Evolutionary conservation across 92 coral and sea anemone species (phyloP), one percentile per base, ranked within the genome.

Genomic region (Parazoanthus swiftii): DNA sequence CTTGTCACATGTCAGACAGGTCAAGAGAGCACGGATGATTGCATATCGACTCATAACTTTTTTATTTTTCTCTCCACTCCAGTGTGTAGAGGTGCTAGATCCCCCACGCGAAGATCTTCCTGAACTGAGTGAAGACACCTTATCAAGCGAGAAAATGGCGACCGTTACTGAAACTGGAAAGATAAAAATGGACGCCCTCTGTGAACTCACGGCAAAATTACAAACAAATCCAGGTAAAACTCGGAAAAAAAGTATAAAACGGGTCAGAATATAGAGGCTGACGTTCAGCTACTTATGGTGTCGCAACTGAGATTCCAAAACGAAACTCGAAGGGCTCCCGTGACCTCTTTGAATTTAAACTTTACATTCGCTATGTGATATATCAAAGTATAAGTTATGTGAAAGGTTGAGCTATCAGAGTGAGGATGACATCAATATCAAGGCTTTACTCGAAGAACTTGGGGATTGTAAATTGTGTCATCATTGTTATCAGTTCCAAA

Each of bases 161-260:
- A 80, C 89, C 7, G 82, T 80, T 4, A 76, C 98, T 42, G 86
- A 75, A 36, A 77, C 93, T 74, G 80, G 93, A 95, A 90, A 90
- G 80, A 89, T 94, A 59, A 94, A 93, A 68, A 95, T 95, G 98
- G 98, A 95, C 88, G 95, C 94, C 33, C 82, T 95, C 7, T 95
- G 98, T 91, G 96, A 95, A 85, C 93, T 95, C 25, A 93, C 98
- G 48, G 95, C 94, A 20, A 93, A 95, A 88, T 90, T 91, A 21
- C 94, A 93, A 26, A 90, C 82, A 74, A 86, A 89, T 74, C 93
- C 98, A 51, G 85, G 92, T 81, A 85, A 90, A 81, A 92, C 93
- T 82, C 89, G 81, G 81, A 58, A 8, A 20, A 8, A 20, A 5
- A 29, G 3, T 15, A 39, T 37, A 42, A 23, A 76, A 37, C 29